These are phyloP conservation scores for Agriopis marginaria DNA, from an alignment of 2,888 invertebrate species.

Conservation along the genomic window DNA sequence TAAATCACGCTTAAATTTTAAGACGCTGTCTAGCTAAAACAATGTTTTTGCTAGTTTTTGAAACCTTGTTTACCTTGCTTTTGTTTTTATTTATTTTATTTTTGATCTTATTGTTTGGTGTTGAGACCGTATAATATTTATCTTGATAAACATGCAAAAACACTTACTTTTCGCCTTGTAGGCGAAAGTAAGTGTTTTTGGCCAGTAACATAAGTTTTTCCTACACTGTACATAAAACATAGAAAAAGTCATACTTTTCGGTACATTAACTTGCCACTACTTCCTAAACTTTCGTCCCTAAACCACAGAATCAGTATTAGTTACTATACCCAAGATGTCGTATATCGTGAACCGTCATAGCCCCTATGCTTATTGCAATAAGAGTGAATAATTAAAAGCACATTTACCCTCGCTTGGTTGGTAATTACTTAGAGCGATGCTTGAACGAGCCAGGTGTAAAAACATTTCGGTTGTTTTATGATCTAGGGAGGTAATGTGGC, in stretches of 20 bases:
- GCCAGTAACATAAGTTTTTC: background rate
- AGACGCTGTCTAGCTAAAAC: no score
- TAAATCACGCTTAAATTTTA: no score
- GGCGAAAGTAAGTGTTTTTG: no score
- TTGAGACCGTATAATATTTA: no score
- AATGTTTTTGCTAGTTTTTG: no score
- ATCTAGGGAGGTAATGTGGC: conserved; percentile 41
- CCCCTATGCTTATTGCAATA: conserved; percentile 39
- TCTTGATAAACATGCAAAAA: no score
- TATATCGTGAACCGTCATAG: conserved; percentile 16
- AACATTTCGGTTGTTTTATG: conserved; percentile 54
- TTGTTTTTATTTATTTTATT: no score
- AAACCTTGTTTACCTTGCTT: no score
- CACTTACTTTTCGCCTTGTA: background rate
- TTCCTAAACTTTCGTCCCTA: conserved; percentile 19
- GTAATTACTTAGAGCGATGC: conserved; percentile 54
- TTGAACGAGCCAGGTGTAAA: conserved; percentile 55
- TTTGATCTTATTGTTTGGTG: no score
- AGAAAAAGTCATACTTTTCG: conserved; percentile 23
- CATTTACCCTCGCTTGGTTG: conserved; percentile 45
- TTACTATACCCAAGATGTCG: conserved; percentile 1
- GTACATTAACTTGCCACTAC: conserved; percentile 24
- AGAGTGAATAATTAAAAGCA: conserved; percentile 52
- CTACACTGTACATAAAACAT: background rate
- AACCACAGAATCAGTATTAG: background rate